Evolutionary conservation across 2,888 invertebrate genomes (phyloP), one percentile per base, ranked within the genome.

Genomic region (Tridacna crocea): DNA sequence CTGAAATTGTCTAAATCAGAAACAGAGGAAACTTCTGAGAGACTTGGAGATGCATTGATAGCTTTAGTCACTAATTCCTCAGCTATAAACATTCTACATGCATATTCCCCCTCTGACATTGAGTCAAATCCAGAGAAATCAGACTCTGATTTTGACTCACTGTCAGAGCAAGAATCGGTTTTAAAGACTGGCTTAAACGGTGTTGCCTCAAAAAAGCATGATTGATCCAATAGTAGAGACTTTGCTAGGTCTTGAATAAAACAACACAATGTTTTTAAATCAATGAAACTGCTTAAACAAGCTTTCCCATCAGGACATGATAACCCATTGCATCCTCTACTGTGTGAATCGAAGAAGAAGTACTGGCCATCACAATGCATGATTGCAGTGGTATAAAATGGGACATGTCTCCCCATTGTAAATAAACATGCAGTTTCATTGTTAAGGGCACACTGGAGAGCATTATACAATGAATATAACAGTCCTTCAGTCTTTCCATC

Each of bases 41-140:
- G 27, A 17, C 24, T n/a, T 65, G 61, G 63, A 65, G 46, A 63
- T 47, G 36, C 65, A 46, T 75, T 65, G 4, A 47, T 51, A n/a
- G 26, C 24, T 24, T 65, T 13, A 19, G 15, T 17, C 13, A 27
- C 11, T 13, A n/a, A 27, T 47, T 75, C 65, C 8, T 75, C 47
- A 76, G 65, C 65, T 22, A 27, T n/a, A 46, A 48, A 26, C 22
- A 63, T 36, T 46, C 61, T 74, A 46, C 74, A 74, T 8, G 74
- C 24, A 74, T 74, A 74, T 63, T 74, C 74, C 17, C 74, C 74
- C 17, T 75, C 75, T 26, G 76, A 76, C 48, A 76, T 76, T 17
- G 51, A 51, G 26, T 63, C 63, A 76, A 66, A 76, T 46, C 76
- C 66, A 19, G 47, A 63, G 27, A 76, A 76, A 26, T 65, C 68